Evolutionary conservation across 2,113 vertebrate genomes (phyloP).

Genomic region (Coryphaenoides rupestris): DNA sequence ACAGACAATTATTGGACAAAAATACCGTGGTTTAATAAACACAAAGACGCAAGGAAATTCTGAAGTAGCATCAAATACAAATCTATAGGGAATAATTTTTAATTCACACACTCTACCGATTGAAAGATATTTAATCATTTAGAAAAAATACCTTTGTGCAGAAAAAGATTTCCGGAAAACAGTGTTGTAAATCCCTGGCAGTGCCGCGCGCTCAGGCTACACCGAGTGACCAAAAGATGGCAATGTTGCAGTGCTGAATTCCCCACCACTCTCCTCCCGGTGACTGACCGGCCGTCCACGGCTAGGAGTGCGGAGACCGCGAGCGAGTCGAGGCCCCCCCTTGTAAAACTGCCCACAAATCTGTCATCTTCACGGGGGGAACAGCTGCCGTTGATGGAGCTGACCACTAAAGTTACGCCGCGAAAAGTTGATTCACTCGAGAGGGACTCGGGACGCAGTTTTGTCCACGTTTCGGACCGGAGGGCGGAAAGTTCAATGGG

Average conservation of each 20-base stretch:
- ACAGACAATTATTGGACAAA: too few relatives aligned
- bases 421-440: conserved; percentile 49
- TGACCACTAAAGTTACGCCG: conserved; percentile 45
- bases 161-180: too few relatives aligned
- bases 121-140: too few relatives aligned
- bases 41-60: too few relatives aligned
- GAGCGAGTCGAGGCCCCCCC: conserved; percentile 44
- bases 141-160: too few relatives aligned
- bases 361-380: conserved; percentile 46
- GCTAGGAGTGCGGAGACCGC: conserved; percentile 32
- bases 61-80: too few relatives aligned
- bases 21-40: too few relatives aligned
- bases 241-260: conserved; percentile 91
- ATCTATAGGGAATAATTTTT: too few relatives aligned
- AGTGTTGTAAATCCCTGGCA: too few relatives aligned
- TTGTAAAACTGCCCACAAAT: conserved; percentile 49
- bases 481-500: conserved; percentile 33
- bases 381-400: conserved; percentile 19
- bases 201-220: conserved; percentile 52
- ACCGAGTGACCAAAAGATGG: conserved; percentile 86
- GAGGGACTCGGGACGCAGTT: conserved; percentile 19
- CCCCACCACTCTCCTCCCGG: conserved; percentile 47
- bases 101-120: too few relatives aligned
- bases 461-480: conserved; percentile 9
- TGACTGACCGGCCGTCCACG: conserved; percentile 42